Base-by-base conservation (phyloP, 2,113 vertebrate species). In the Ctenodactylus gundi region DNA sequence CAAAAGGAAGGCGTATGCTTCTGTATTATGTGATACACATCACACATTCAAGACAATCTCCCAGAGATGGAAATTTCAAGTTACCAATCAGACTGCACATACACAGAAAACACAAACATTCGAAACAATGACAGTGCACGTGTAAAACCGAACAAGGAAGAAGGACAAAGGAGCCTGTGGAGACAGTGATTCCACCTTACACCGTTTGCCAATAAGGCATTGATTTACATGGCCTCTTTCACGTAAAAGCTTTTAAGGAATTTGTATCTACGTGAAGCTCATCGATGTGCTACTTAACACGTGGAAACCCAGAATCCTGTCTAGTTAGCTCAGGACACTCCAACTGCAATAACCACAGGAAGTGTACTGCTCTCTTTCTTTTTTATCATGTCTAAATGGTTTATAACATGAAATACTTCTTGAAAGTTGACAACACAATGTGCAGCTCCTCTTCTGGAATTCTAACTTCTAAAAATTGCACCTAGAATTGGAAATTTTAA, bases 361-460 rank as follows among this genome's bases (percentile, higher is more conserved):
- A 57, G 15, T 3, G 5, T 1, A 0, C 25, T 39, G 1, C 65
- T 29, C 4, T 46, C n/a, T n/a, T n/a, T n/a, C n/a, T n/a, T n/a
- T 34, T 73, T 73, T 21, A 4, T 31, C 17, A 15, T 25, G 21
- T 29, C 1, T 51, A n/a, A 82, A 13, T 29, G 44, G 34, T 83
- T 44, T 39, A 64, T 27, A 91, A 8, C 14, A 91, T 55, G 7
- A 76, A 53, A 70, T 62, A 62, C 6, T n/a, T 58, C 57, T 58
- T 31, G n/a, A 1, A 36, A 12, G 51, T 36, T 44, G 8, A 39
- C 4, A 70, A 12, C 15, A 34, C 21, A 29, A 6, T 18, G 8
- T 20, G 7, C 17, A 39, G 25, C 1, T 1, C 2, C 3, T 77
- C 17, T 36, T 60, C n/a, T 23, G 15, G 81, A 81, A 58, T 41